These are phyloP conservation scores for Triplophysa tibetana DNA, from an alignment of 2,113 vertebrate genomes.

Conservation along the genomic window DNA sequence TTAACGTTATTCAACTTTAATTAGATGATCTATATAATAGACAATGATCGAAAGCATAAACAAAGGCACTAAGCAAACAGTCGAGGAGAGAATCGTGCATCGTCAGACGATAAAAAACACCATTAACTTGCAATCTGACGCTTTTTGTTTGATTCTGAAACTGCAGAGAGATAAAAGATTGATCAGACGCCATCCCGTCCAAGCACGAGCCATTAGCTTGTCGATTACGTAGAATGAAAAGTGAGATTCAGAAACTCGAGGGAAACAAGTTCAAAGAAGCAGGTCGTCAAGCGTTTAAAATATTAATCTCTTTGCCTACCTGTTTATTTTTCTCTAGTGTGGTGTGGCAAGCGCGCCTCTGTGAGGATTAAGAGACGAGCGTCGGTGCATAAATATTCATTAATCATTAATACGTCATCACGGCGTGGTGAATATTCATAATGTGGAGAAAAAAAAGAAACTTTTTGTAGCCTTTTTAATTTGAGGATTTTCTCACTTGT, in stretches of 20 bases:
- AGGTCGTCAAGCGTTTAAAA: background rate
- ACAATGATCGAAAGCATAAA: background rate
- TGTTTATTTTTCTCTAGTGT: background rate
- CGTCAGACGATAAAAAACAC: background rate
- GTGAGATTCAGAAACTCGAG: background rate
- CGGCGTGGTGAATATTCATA: background rate
- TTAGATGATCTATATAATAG: too few species aligned
- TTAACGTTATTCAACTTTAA: too few species aligned
- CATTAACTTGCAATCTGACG: background rate
- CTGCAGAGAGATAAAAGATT: too few species aligned
- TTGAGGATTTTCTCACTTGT: too few species aligned
- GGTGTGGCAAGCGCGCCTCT: background rate
- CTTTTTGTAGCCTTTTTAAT: too few species aligned
- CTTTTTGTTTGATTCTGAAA: too few species aligned
- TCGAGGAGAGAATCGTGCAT: background rate
- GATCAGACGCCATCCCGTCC: background rate
- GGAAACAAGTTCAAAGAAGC: background rate
- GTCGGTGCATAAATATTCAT: background rate
- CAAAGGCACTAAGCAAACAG: background rate
- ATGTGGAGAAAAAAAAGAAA: too few species aligned
- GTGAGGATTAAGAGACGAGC: background rate
- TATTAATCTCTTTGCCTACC: slow-evolving; percentile 4
- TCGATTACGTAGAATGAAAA: background rate
- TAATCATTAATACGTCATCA: background rate
- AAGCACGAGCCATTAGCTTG: background rate